A percentile compares a stretch with the other conserved stretches of the same genome.
Conservation (phyloP, 1,140 invertebrate genomes). For the Babylonia areolata region DNA sequence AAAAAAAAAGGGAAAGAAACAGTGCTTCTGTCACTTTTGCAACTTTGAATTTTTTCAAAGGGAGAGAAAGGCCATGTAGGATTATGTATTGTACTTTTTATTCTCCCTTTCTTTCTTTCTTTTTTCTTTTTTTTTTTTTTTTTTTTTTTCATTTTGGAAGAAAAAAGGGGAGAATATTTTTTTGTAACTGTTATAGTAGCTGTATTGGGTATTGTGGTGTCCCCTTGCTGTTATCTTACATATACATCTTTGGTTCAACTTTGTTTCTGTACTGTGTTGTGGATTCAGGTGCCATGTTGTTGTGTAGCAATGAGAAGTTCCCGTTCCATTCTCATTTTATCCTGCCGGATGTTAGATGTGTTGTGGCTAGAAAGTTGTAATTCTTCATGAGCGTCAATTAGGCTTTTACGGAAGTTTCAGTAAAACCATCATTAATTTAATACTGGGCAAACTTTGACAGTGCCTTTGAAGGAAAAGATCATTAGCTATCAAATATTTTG, state of each 20-base stretch:
- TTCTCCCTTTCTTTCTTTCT: too few species aligned
- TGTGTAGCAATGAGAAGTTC: not conserved
- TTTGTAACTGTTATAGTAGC: not conserved
- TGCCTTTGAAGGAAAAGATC: not conserved
- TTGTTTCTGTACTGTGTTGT: conserved; percentile 6
- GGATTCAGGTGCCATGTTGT: not conserved
- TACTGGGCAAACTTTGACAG: not conserved
- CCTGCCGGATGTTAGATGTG: not conserved
- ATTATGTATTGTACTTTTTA: not conserved
- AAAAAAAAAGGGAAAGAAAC: not conserved
- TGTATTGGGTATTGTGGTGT: conserved; percentile 26
- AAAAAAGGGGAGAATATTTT: not conserved
- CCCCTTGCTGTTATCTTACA: conserved; percentile 5
- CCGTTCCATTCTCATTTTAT: not conserved
- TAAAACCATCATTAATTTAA: not conserved
- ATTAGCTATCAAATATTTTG: too few species aligned
- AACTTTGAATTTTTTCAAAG: not conserved
- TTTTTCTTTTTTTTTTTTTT: not conserved
- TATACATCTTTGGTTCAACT: not conserved
- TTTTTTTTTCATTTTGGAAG: not conserved
- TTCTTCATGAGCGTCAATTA: too few species aligned
- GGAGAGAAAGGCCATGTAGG: conserved; percentile 11
- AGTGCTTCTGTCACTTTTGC: not conserved
- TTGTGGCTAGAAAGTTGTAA: not conserved
- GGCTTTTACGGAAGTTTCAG: not conserved